Conservation (phyloP, 2,888 invertebrate genomes). For the Ctena decussata region DNA sequence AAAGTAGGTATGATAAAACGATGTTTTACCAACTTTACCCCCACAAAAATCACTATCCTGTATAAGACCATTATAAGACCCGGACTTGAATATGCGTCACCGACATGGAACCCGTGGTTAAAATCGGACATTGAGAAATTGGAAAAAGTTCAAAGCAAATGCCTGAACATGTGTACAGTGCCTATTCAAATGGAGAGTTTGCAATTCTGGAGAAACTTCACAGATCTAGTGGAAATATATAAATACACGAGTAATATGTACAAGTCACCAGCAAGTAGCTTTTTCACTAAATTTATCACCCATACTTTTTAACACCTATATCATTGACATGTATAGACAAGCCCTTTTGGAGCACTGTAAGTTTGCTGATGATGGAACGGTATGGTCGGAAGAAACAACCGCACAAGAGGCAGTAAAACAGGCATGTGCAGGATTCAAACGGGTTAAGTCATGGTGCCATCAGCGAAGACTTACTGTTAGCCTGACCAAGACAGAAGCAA, state of each 20-base stretch:
- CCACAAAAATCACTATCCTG: neutral
- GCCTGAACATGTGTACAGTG: no score
- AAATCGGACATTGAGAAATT: no score
- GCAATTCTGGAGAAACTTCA: no score
- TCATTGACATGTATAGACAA: no score
- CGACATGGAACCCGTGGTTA: no score
- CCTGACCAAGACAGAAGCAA: neutral
- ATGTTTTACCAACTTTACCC: neutral
- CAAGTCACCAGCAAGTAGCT: neutral
- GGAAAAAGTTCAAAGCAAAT: no score
- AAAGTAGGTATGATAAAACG: neutral
- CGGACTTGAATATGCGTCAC: no score
- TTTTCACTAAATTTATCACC: no score
- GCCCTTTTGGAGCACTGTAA: neutral
- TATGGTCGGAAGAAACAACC: neutral
- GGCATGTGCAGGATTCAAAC: neutral
- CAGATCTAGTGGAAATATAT: no score
- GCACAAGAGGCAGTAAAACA: neutral
- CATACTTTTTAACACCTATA: slow-evolving; percentile 5
- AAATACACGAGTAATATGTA: neutral
- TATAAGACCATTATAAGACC: no score
- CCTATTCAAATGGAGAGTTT: no score
- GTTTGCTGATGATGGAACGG: slow-evolving; percentile 20
- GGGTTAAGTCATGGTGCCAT: neutral
- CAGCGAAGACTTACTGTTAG: neutral